These are phyloP conservation scores for Lonchura striata DNA, from an alignment of 2,113 vertebrate species.

Conservation along the genomic window DNA sequence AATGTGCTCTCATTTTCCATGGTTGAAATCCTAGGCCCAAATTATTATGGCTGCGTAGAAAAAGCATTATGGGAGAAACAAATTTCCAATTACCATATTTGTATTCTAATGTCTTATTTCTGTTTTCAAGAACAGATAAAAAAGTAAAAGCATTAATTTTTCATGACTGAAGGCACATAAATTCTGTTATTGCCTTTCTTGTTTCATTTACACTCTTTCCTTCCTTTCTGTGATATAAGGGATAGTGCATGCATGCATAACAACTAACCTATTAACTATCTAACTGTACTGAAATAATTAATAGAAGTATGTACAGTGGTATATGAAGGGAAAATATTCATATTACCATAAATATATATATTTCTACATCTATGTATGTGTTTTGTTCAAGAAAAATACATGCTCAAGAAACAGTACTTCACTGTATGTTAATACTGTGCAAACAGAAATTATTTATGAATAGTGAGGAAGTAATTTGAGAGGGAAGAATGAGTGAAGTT, in stretches of 20 bases:
- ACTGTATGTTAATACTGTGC: not conserved
- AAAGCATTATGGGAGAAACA: not conserved
- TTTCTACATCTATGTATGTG: not conserved
- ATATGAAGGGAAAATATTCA: not conserved
- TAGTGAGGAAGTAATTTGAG: not conserved
- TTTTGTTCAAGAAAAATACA: not conserved
- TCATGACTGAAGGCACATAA: not conserved
- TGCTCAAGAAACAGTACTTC: not conserved
- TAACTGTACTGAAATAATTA: not conserved
- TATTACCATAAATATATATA: not conserved
- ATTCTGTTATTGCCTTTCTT: not conserved
- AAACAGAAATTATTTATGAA: not conserved
- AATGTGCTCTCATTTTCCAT: not conserved
- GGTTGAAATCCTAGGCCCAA: not conserved
- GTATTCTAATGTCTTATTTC: not conserved
- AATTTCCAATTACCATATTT: not conserved
- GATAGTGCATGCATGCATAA: not conserved
- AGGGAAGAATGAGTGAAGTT: not conserved
- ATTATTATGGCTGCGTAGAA: not conserved
- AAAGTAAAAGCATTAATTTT: not conserved
- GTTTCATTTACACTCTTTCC: not conserved
- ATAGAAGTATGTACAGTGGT: not conserved
- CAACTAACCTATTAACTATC: not conserved
- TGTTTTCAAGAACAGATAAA: not conserved
- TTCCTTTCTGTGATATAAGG: not conserved